phyloP scores from a whole-genome alignment of 2,888 invertebrate species.

The Hydraecia micacea region DNA sequence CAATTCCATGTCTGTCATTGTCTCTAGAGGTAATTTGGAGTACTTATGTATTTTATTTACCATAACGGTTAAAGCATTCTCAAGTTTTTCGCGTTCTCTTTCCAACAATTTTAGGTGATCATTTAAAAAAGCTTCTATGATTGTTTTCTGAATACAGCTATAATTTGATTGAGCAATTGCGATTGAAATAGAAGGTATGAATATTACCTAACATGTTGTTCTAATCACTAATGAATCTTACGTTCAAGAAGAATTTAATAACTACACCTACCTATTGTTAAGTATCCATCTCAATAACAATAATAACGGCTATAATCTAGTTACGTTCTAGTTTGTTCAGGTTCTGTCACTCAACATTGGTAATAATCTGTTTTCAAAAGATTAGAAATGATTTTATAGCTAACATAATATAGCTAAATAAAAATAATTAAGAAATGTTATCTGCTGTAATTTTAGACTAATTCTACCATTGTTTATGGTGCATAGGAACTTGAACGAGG shows the following conservation, averaged over 20 bases:
- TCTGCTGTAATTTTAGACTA: constrained; percentile 24
- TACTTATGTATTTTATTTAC: neutral
- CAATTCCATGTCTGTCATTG: constrained; percentile 1
- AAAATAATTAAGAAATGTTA: neutral
- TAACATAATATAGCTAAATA: constrained; percentile 1
- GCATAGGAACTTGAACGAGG: constrained; percentile 15
- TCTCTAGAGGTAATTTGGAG: no score
- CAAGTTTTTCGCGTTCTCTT: neutral
- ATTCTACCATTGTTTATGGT: constrained; percentile 33
- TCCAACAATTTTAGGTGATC: neutral
- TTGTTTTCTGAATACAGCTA: neutral
- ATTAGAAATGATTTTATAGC: neutral
- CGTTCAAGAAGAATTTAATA: neutral
- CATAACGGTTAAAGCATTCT: neutral
- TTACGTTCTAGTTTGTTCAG: neutral
- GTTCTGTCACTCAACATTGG: neutral
- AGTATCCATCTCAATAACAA: constrained; percentile 12
- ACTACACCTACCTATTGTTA: neutral
- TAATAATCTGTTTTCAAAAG: neutral
- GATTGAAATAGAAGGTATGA: constrained; percentile 7
- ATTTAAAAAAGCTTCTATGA: neutral
- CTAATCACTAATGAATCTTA: neutral
- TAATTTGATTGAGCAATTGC: neutral
- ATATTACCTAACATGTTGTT: constrained; percentile 1
- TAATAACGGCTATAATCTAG: neutral